Conservation (phyloP, 2,113 vertebrate species). For the Tretioscincus oriximinensis region DNA sequence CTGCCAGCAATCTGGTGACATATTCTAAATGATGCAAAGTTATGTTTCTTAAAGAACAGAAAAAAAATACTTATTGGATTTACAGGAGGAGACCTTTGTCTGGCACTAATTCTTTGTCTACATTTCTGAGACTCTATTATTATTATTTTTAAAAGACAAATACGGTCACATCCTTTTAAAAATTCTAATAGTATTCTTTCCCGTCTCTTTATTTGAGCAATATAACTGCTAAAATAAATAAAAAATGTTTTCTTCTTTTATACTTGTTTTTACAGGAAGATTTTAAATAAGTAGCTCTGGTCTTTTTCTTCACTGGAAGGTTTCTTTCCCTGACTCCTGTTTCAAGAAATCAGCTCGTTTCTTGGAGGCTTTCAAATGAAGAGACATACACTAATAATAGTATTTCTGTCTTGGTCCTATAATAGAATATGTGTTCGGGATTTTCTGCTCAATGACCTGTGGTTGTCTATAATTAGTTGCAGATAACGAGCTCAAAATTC, state of each 20-base stretch:
- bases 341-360: no score
- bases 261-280: not conserved
- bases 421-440: no score
- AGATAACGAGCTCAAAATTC: no score
- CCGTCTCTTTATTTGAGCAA: no score
- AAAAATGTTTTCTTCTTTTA: constrained; percentile 21
- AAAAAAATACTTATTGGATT: constrained; percentile 15
- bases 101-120: constrained; percentile 1
- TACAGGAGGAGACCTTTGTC: not conserved
- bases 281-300: no score
- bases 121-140: not conserved
- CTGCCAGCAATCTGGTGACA: not conserved
- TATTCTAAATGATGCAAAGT: not conserved
- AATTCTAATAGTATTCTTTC: not conserved
- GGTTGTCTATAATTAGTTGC: no score
- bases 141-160: not conserved
- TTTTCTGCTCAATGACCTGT: no score
- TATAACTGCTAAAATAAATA: constrained; percentile 24
- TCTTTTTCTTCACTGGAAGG: no score
- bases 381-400: no score
- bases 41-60: not conserved
- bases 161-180: not conserved
- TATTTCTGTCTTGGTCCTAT: no score
- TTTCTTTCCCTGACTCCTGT: no score
- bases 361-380: no score